These are phyloP conservation scores for Stenodera caucasica DNA, from an alignment of 2,888 invertebrate genomes.

Conservation along the genomic window DNA sequence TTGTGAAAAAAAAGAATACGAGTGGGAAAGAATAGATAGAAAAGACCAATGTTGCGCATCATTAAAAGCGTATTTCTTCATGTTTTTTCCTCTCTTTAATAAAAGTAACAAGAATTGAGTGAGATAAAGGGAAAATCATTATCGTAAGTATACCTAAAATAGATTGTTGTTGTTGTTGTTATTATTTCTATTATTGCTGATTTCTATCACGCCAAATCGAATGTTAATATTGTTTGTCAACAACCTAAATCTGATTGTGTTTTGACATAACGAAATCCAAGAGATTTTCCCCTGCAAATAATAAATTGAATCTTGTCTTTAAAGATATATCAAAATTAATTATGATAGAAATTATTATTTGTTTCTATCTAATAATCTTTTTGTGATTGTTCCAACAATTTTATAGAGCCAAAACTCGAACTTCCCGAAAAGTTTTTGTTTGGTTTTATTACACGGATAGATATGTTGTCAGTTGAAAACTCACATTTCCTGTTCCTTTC, in stretches of 20 bases:
- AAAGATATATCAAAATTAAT: background rate
- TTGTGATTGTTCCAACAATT: too few relatives aligned
- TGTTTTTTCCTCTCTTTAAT: background rate
- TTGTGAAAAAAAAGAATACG: background rate
- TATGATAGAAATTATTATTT: background rate
- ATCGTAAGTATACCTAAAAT: background rate
- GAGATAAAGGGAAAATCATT: background rate
- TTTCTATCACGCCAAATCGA: constrained; percentile 1
- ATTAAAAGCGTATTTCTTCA: constrained; percentile 4
- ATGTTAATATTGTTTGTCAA: constrained; percentile 6
- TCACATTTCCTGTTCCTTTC: background rate
- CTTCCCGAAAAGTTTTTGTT: background rate
- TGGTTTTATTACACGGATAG: background rate
- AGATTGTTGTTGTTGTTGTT: background rate
- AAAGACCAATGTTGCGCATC: constrained; percentile 4
- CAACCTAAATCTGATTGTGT: background rate
- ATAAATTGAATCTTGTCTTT: background rate
- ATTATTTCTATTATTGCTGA: background rate
- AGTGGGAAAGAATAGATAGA: background rate
- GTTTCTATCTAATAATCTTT: too few relatives aligned
- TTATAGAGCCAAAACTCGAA: too few relatives aligned
- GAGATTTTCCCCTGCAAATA: background rate
- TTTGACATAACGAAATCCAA: background rate
- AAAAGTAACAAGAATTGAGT: background rate
- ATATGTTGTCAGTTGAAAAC: background rate